These are phyloP conservation scores for Pitangus sulphuratus DNA, from an alignment of 2,797 vertebrate genomes.

Conservation along the genomic window DNA sequence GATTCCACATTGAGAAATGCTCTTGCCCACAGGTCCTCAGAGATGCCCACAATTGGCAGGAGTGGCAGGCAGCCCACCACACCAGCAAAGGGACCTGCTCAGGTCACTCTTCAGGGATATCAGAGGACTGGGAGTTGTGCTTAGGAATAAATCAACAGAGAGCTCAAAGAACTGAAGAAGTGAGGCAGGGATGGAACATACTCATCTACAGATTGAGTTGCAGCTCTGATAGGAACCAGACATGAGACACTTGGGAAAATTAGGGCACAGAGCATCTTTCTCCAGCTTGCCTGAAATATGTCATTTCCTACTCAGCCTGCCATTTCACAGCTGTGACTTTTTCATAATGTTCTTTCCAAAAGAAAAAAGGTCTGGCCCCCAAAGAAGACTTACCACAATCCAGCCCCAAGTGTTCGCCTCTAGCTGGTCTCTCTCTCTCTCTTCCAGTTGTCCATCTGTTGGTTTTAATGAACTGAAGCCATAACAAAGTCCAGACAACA, in stretches of 20 bases:
- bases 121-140: background rate
- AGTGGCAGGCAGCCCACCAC: background rate
- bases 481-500: conserved; percentile 49
- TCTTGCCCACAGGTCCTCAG: background rate
- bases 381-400: background rate
- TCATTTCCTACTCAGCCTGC: background rate
- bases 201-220: background rate
- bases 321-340: conserved; percentile 4
- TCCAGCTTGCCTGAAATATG: background rate
- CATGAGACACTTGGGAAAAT: background rate
- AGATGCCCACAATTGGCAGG: background rate
- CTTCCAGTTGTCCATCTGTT: conserved; percentile 46
- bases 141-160: background rate
- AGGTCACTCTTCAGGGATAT: too few species aligned
- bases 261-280: background rate
- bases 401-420: background rate
- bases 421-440: conserved; percentile 11
- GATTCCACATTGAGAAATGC: background rate
- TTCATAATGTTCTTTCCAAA: background rate
- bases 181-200: background rate
- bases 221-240: background rate
- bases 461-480: conserved; percentile 66
- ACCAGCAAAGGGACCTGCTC: background rate
- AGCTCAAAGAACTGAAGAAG: background rate
- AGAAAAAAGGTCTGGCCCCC: background rate